Conservation (phyloP, 1,140 invertebrate species). For the Vanessa tameamea region DNA sequence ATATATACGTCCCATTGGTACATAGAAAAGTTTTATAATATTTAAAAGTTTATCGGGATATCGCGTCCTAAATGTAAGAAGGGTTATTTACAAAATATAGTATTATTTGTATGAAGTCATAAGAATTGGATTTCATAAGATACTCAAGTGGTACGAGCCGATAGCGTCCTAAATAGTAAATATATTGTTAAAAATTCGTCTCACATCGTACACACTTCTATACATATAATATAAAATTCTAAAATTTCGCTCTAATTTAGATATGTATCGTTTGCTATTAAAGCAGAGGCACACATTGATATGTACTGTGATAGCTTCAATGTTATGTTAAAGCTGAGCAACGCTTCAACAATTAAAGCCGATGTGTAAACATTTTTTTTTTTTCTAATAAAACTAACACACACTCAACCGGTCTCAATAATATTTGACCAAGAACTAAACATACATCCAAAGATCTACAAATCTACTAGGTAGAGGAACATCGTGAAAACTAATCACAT, state of each 20-base stretch:
- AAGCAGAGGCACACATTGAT: constrained; percentile 80
- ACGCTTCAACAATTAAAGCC: constrained; percentile 71
- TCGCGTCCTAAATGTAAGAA: constrained; percentile 62
- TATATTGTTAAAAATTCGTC: constrained; percentile 73
- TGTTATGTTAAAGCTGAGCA: constrained; percentile 56
- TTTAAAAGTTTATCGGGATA: constrained; percentile 43
- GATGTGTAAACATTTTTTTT: constrained; percentile 49
- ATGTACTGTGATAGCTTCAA: constrained; percentile 69
- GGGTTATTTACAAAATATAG: constrained; percentile 75
- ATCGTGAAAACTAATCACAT: constrained; percentile 53
- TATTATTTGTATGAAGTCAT: constrained; percentile 75
- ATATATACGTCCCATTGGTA: constrained; percentile 26
- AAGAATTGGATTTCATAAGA: constrained; percentile 79
- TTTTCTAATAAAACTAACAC: constrained; percentile 49
- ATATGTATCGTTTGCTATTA: constrained; percentile 76
- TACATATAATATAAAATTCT: constrained; percentile 68
- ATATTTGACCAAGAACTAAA: constrained; percentile 18
- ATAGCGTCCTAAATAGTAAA: constrained; percentile 70
- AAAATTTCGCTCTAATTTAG: constrained; percentile 72
- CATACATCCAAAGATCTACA: constrained; percentile 43
- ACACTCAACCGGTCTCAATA: constrained; percentile 36
- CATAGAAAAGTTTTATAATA: constrained; percentile 35
- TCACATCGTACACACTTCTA: constrained; percentile 60
- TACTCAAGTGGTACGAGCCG: constrained; percentile 67
- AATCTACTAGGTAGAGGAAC: constrained; percentile 61